phyloP scores from a whole-genome alignment of 2,888 invertebrate species.

The Clanis bilineata region DNA sequence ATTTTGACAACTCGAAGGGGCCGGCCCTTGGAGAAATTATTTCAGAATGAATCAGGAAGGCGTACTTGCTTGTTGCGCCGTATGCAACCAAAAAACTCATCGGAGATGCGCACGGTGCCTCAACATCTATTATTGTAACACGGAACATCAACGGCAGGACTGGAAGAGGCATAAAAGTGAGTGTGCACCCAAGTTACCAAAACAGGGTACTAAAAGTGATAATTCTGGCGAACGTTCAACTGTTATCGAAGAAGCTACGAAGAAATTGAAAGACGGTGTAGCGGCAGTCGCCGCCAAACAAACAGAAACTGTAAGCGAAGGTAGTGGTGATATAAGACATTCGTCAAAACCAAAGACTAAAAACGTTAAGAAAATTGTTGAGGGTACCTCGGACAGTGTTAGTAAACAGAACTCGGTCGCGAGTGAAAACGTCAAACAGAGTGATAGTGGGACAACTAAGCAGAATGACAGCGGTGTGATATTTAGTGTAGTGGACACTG shows the following conservation, averaged over 20 bases:
- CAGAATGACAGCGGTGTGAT: constrained; percentile 64
- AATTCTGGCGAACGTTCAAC: constrained; percentile 49
- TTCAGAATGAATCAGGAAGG: constrained; percentile 78
- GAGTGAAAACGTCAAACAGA: constrained; percentile 42
- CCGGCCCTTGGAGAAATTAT: constrained; percentile 57
- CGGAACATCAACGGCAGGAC: constrained; percentile 89
- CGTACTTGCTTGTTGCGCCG: constrained; percentile 77
- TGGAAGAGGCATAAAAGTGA: constrained; percentile 89
- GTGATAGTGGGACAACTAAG: constrained; percentile 34
- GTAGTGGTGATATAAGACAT: constrained; percentile 47
- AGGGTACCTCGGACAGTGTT: constrained; percentile 53
- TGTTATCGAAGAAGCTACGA: constrained; percentile 45
- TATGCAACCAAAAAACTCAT: constrained; percentile 85
- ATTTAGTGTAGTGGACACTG: constrained; percentile 74
- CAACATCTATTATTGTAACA: constrained; percentile 88
- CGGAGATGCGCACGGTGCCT: constrained; percentile 90
- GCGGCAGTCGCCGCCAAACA: constrained; percentile 26
- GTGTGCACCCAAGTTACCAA: constrained; percentile 76
- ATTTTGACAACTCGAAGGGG: constrained; percentile 44
- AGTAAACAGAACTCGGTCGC: constrained; percentile 52
- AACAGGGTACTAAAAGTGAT: constrained; percentile 53
- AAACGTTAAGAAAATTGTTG: constrained; percentile 51
- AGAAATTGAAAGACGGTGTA: constrained; percentile 42
- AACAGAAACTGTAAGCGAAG: constrained; percentile 36
- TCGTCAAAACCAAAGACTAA: constrained; percentile 55